Conservation (phyloP, 1,140 invertebrate genomes). For the Triops longicaudatus region DNA sequence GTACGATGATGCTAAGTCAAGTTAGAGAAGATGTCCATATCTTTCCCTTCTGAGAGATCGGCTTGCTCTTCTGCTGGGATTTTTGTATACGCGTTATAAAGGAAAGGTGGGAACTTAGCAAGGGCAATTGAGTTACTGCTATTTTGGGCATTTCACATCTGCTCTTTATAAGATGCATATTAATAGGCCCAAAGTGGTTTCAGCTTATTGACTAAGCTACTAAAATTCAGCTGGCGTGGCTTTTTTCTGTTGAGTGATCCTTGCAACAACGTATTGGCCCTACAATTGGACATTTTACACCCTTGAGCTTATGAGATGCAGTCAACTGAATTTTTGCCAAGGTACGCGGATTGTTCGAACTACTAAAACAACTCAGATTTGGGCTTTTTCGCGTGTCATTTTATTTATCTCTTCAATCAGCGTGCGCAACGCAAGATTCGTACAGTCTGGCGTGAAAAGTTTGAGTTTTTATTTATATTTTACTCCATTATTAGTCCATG, state of each 20-base stretch:
- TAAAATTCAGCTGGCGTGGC: neutral
- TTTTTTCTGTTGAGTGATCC: neutral
- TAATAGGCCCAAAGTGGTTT: constrained; percentile 5
- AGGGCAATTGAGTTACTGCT: constrained; percentile 4
- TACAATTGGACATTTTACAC: neutral
- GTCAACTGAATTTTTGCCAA: too few relatives aligned
- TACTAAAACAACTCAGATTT: too few relatives aligned
- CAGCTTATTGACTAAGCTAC: neutral
- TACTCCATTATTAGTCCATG: too few relatives aligned
- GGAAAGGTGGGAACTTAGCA: neutral
- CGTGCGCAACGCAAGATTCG: too few relatives aligned
- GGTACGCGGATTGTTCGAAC: too few relatives aligned
- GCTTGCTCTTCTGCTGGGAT: neutral
- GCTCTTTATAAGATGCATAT: neutral
- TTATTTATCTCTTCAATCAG: too few relatives aligned
- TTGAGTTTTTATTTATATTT: too few relatives aligned
- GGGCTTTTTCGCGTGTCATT: too few relatives aligned
- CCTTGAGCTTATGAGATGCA: neutral
- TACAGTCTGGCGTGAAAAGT: too few relatives aligned
- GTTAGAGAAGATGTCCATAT: neutral
- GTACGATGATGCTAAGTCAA: neutral
- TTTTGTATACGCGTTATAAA: neutral
- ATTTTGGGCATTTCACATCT: constrained; percentile 2
- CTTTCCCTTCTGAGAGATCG: neutral
- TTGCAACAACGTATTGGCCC: neutral